phyloP scores from a whole-genome alignment of 2,888 invertebrate genomes.

The Elegia similella region DNA sequence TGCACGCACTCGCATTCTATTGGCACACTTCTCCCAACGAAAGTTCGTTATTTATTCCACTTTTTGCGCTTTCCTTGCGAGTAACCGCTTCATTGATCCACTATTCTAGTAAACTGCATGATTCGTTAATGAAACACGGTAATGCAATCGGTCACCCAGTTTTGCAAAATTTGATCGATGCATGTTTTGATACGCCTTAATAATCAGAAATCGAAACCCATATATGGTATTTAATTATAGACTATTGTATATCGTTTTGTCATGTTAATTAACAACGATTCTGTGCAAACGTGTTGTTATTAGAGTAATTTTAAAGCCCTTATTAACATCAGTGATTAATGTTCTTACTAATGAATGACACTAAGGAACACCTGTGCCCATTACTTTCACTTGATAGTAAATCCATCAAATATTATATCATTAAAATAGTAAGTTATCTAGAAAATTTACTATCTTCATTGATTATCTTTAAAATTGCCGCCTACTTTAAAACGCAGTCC shows the following conservation, averaged over 20 bases:
- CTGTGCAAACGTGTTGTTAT: background rate
- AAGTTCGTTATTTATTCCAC: conserved; percentile 67
- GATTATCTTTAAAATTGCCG: too few relatives aligned
- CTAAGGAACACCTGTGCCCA: background rate
- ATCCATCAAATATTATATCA: background rate
- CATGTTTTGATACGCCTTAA: conserved; percentile 1
- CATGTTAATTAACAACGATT: background rate
- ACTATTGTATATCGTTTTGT: background rate
- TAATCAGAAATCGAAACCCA: background rate
- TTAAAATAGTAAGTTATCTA: background rate
- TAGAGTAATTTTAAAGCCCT: background rate
- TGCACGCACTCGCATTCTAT: conserved; percentile 60
- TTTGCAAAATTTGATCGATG: conserved; percentile 21
- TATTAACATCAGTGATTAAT: background rate
- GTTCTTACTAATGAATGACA: background rate
- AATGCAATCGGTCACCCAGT: conserved; percentile 30
- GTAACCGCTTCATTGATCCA: conserved; percentile 46
- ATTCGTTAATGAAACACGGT: conserved; percentile 43
- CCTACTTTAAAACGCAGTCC: too few relatives aligned
- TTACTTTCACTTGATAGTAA: background rate
- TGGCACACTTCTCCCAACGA: conserved; percentile 70
- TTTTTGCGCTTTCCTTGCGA: conserved; percentile 59
- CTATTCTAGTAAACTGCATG: conserved; percentile 44
- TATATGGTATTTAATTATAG: background rate
- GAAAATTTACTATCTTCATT: too few relatives aligned